Evolutionary conservation across 2,113 vertebrate species (phyloP), one percentile per base, ranked within the genome.

Genomic region (Grantiella picta): DNA sequence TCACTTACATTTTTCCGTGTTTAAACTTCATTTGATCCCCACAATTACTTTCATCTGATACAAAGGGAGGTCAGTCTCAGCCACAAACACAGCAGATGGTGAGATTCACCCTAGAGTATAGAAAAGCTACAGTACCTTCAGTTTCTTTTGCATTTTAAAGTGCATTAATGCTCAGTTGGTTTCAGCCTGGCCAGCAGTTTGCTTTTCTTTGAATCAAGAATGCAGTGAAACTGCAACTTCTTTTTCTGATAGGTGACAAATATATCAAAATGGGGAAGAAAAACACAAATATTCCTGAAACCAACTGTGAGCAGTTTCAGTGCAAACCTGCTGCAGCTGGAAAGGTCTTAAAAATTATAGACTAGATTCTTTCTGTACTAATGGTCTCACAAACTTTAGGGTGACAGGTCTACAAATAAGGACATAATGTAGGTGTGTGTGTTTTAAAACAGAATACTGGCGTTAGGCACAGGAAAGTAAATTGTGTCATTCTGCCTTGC

Each of bases 1-100:
- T 65, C 76, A 82, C 44, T 83, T 79, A 36, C 1, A 1, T 52
- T 90, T 91, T 86, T 75, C 56, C 65, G 76, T 28, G 7, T 68
- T 96, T 89, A 89, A 89, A 86, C 64, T 86, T 75, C 64, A 89
- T 89, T 92, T 68, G 88, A 79, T 86, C 57, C 69, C 28, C 61
- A 38, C 71, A 93, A 57, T 92, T 93, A 77, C 78, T 91, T 95
- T 71, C 80, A 70, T 69, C 69, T 81, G 23, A 69, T 81, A 92
- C 71, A 89, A 92, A 92, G 72, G 57, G 90, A 86, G 82, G 60
- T 93, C 92, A 82, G 53, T 35, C 65, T 80, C n/a, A 35, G 64
- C 63, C 72, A 64, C 44, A 83, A 84, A 54, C 3, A 8, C 10
- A 85, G 79, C 92, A 96, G 92, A 96, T 95, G 95, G 94, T 72